phyloP scores from a whole-genome alignment of 2,888 invertebrate genomes.

The Thera britannica region DNA sequence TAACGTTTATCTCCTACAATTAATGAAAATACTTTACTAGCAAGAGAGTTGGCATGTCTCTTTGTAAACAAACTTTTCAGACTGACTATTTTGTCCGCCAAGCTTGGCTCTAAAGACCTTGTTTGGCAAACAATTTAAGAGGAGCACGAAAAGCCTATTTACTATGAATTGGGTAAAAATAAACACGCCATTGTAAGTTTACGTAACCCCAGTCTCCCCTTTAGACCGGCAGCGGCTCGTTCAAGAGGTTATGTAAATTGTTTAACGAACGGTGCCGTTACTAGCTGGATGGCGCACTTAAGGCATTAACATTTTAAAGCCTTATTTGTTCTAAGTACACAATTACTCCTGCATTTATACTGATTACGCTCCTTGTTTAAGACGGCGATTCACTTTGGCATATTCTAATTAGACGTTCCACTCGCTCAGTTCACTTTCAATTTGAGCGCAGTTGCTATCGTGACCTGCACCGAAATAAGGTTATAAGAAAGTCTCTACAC shows the following conservation, averaged over 20 bases:
- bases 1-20: not conserved
- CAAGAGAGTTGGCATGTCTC: constrained; percentile 19
- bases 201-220: constrained; percentile 32
- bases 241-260: constrained; percentile 74
- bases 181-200: constrained; percentile 42
- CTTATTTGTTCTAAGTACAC: constrained; percentile 75
- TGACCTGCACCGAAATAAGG: constrained; percentile 24
- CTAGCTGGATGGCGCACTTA: constrained; percentile 70
- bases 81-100: constrained; percentile 36
- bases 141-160: constrained; percentile 39
- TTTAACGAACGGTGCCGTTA: constrained; percentile 70
- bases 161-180: constrained; percentile 43
- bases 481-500: constrained; percentile 26
- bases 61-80: constrained; percentile 32
- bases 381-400: constrained; percentile 53
- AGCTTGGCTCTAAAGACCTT: constrained; percentile 38
- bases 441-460: constrained; percentile 22
- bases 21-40: not conserved
- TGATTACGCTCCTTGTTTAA: constrained; percentile 58
- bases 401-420: constrained; percentile 63
- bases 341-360: constrained; percentile 76
- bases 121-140: constrained; percentile 42
- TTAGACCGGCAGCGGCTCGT: constrained; percentile 38
- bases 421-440: constrained; percentile 27
- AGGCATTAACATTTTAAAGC: constrained; percentile 76